Evolutionary conservation across 1,140 invertebrate genomes (phyloP), one percentile per base, ranked within the genome.

Genomic region (Mamestra configurata): DNA sequence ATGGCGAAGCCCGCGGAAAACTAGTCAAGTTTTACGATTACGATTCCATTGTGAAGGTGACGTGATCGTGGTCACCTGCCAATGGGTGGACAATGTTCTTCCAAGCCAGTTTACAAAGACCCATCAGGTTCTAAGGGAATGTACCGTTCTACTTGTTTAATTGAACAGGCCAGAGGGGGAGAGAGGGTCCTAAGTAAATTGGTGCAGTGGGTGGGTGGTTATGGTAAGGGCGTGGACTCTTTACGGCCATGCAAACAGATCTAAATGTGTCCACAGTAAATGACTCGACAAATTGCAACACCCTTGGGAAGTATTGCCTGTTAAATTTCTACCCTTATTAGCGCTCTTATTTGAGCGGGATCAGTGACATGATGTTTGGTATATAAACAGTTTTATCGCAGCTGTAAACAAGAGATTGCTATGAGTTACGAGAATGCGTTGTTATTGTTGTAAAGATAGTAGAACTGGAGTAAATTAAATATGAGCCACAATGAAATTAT

Each of bases 181-280:
- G 73, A 59, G 82, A 57, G 71, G 79, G 89, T 40, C 89, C 89
- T 81, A 37, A 49, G n/a, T 79, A 84, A 40, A 82, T 15, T 91
- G 90, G 92, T 77, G 10, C 51, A 24, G 64, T 55, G 71, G 75
- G 84, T 81, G 84, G 89, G 86, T 83, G 84, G 86, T 85, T 82
- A 83, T 80, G 80, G 80, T 78, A 80, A 88, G 89, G 90, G 92
- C 86, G 92, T 91, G 92, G 86, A 87, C 75, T 86, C 73, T 92
- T 92, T 90, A 92, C 84, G 86, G 87, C 82, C 89, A 92, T 90
- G 91, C 91, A 91, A 92, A 92, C 91, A 89, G 81, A 85, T 82
- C 87, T 92, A 88, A 90, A 92, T 88, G 89, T 89, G 86, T 85
- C 87, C 82, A 84, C 82, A 82, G 83, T 87, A 88, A 93, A 90